Evolutionary conservation across 2,888 invertebrate species (phyloP).

Genomic region (Clivina fossor): DNA sequence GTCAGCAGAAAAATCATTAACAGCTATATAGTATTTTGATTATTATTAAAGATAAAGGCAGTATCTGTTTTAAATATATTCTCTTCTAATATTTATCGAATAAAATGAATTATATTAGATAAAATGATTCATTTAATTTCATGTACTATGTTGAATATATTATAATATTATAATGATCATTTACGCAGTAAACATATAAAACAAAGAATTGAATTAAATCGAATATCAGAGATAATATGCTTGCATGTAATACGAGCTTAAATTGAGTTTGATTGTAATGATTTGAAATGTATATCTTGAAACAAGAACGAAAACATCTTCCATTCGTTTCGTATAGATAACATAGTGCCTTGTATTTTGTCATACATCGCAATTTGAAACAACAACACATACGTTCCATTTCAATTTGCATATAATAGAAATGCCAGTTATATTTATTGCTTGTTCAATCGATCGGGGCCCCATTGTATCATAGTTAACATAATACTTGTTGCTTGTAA

Average conservation of each 20-base stretch:
- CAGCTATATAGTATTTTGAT: no score
- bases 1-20: no score
- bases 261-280: conserved; percentile 8
- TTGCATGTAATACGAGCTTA: not conserved
- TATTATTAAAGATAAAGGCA: no score
- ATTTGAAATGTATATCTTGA: conserved; percentile 20
- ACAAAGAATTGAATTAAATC: no score
- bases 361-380: conserved; percentile 22
- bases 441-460: conserved; percentile 46
- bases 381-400: conserved; percentile 25
- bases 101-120: no score
- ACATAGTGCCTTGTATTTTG: conserved; percentile 12
- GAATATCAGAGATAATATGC: not conserved
- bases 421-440: conserved; percentile 47
- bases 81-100: no score
- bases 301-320: conserved; percentile 14
- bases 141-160: no score
- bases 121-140: not conserved
- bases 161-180: no score
- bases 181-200: no score
- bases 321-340: conserved; percentile 5
- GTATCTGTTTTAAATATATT: no score
- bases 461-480: conserved; percentile 27
- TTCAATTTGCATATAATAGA: conserved; percentile 53
- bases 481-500: conserved; percentile 20